These are phyloP conservation scores for Geophilus truncorum DNA, from an alignment of 2,888 invertebrate species.

Conservation along the genomic window DNA sequence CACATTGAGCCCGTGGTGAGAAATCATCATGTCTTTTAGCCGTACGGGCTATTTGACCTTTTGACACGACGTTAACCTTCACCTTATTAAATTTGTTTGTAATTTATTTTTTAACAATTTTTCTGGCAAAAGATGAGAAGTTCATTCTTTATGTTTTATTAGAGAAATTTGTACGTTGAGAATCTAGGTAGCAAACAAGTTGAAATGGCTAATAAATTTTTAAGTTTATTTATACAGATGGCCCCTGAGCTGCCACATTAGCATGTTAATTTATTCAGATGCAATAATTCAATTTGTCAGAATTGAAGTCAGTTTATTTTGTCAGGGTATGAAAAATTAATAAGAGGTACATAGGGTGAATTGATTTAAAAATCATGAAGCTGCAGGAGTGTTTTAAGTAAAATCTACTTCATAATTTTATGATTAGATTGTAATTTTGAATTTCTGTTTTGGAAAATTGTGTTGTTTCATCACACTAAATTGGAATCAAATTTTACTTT, in stretches of 20 bases:
- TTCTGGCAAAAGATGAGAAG: background rate
- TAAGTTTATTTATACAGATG: background rate
- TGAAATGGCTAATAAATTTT: background rate
- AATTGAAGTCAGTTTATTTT: background rate
- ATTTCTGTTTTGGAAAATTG: no score
- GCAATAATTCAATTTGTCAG: constrained; percentile 24
- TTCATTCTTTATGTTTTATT: background rate
- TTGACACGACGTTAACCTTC: background rate
- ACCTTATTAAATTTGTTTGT: background rate
- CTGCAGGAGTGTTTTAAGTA: background rate
- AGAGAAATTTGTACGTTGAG: background rate
- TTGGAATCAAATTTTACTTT: no score
- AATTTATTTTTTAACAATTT: background rate
- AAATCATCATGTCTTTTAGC: background rate
- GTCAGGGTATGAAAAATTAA: background rate
- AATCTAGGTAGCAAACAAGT: background rate
- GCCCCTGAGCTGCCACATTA: background rate
- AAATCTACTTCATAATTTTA: background rate
- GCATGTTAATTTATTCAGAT: background rate
- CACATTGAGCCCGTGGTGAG: no score
- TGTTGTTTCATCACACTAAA: no score
- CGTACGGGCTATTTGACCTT: background rate
- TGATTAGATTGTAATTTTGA: no score
- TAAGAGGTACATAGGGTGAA: background rate
- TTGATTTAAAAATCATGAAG: background rate